Evolutionary conservation across 2,797 vertebrate species (phyloP).

Genomic region (Etheostoma perlongum): DNA sequence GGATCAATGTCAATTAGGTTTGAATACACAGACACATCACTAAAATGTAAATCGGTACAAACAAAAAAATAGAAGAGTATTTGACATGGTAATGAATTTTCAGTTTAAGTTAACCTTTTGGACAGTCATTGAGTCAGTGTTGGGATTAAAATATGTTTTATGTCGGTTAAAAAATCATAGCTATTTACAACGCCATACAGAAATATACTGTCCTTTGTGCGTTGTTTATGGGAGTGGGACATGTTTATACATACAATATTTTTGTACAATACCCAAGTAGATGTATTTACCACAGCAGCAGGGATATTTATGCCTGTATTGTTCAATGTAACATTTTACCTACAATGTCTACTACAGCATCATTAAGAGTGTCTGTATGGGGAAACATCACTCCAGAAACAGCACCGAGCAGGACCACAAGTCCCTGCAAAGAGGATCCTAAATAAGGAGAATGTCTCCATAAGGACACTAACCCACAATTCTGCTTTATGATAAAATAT

Average conservation of each 20-base stretch:
- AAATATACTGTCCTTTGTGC: slow-evolving; percentile 1
- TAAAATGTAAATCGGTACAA: slow-evolving; percentile 54
- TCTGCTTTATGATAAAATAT: too few species aligned
- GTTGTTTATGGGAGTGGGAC: slow-evolving; percentile 20
- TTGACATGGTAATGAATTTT: slow-evolving; percentile 59
- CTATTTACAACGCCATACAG: slow-evolving; percentile 22
- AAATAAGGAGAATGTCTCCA: too few species aligned
- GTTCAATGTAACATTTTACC: background rate
- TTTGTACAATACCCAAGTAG: slow-evolving; percentile 2
- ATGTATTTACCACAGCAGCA: slow-evolving; percentile 11
- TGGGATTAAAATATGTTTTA: slow-evolving; percentile 37
- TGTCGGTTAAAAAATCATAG: slow-evolving; percentile 34
- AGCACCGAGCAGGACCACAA: too few species aligned
- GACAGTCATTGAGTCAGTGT: slow-evolving; percentile 22
- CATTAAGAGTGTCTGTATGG: too few species aligned
- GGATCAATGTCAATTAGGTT: slow-evolving; percentile 63
- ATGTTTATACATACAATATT: slow-evolving; percentile 15
- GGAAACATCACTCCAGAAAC: too few species aligned
- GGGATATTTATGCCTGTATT: background rate
- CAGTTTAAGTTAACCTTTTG: slow-evolving; percentile 34
- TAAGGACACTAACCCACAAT: too few species aligned
- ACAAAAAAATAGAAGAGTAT: slow-evolving; percentile 50
- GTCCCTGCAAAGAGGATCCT: too few species aligned
- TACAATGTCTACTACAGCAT: too few species aligned
- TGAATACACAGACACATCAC: slow-evolving; percentile 41